A percentile compares a stretch with the other conserved stretches of the same genome.
These are phyloP conservation scores for Orthosia cruda DNA, from an alignment of 2,888 invertebrate genomes.

Conservation along the genomic window DNA sequence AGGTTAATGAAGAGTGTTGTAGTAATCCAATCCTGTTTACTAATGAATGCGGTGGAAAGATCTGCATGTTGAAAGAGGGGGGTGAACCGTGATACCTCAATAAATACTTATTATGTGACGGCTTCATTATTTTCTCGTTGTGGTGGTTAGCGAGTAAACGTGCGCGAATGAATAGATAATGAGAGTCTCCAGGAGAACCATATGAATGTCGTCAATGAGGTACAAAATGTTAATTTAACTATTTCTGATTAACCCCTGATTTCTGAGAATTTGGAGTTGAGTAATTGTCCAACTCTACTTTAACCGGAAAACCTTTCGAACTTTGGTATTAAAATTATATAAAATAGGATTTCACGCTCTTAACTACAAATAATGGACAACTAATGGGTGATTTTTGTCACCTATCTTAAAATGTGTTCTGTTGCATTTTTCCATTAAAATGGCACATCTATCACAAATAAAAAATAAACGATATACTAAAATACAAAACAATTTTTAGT, in stretches of 20 bases:
- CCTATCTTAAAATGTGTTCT: not conserved
- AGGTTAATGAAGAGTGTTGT: conserved; percentile 83
- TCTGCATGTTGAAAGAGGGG: conserved; percentile 59
- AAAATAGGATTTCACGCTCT: too few relatives aligned
- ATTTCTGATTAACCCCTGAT: not conserved
- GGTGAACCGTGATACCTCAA: conserved; percentile 48
- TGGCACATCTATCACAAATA: not conserved
- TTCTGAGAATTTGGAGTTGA: too few relatives aligned
- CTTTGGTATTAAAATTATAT: too few relatives aligned
- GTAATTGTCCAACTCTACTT: too few relatives aligned
- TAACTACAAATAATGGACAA: too few relatives aligned
- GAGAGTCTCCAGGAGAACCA: conserved; percentile 1
- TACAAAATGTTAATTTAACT: not conserved
- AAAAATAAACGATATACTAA: too few relatives aligned
- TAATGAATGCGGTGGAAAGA: conserved; percentile 80
- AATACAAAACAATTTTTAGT: not conserved
- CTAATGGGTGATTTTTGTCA: too few relatives aligned
- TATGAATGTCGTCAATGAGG: not conserved
- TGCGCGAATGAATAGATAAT: conserved; percentile 27
- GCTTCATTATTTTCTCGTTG: conserved; percentile 43
- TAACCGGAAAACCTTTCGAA: too few relatives aligned
- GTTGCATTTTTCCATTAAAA: not conserved
- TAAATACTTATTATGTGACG: conserved; percentile 47
- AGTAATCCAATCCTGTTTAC: conserved; percentile 82
- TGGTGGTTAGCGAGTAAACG: conserved; percentile 19